phyloP scores from a whole-genome alignment of 2,888 invertebrate species.

The Gisinianus flammeolus region DNA sequence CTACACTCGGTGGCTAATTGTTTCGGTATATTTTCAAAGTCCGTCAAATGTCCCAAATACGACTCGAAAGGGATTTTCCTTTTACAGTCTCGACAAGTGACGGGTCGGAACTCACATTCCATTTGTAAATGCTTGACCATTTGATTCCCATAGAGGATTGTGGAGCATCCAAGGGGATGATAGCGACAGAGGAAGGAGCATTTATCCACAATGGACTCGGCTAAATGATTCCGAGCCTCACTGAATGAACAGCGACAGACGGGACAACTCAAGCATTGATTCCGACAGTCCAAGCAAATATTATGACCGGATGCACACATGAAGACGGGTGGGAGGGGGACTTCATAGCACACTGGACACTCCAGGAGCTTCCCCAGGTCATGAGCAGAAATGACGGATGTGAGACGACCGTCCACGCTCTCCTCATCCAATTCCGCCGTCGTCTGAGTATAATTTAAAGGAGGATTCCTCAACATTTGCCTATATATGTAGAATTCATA shows the following conservation, averaged over 20 bases:
- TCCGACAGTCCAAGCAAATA: slow-evolving; percentile 45
- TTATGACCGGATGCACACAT: slow-evolving; percentile 46
- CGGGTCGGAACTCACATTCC: slow-evolving; percentile 34
- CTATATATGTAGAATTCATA: not conserved
- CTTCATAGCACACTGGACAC: slow-evolving; percentile 52
- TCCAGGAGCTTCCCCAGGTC: slow-evolving; percentile 37
- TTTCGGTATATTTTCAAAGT: slow-evolving; percentile 42
- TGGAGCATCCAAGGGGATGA: slow-evolving; percentile 38
- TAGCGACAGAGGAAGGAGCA: slow-evolving; percentile 44
- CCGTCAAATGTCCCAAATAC: slow-evolving; percentile 45
- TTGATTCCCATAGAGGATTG: slow-evolving; percentile 1
- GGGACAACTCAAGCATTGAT: slow-evolving; percentile 44
- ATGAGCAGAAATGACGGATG: not conserved
- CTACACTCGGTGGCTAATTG: slow-evolving; percentile 48
- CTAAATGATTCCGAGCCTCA: slow-evolving; percentile 43
- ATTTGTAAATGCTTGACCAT: slow-evolving; percentile 20
- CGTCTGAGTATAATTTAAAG: not conserved
- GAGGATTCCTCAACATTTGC: not conserved
- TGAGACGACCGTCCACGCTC: not conserved
- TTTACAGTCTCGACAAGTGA: slow-evolving; percentile 49
- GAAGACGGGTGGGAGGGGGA: slow-evolving; percentile 46
- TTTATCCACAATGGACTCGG: slow-evolving; percentile 47
- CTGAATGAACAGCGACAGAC: slow-evolving; percentile 42
- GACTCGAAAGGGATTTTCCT: slow-evolving; percentile 44
- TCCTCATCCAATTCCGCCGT: not conserved